A percentile compares a stretch with the other conserved stretches of the same genome.
Evolutionary conservation across 2,113 vertebrate genomes (phyloP).

Genomic region (Probosciger aterrimus): DNA sequence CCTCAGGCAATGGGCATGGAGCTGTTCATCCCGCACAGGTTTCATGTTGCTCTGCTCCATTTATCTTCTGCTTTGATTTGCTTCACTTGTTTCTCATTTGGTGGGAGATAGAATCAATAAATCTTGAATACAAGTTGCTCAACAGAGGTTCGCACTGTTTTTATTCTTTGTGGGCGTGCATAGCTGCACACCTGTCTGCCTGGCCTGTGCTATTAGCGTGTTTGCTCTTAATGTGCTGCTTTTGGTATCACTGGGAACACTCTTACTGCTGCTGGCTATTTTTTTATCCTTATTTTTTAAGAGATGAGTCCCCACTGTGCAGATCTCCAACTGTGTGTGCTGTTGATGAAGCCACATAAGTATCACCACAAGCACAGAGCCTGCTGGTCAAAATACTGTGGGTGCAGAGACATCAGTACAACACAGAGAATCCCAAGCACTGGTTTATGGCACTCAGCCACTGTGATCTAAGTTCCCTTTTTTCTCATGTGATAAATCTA

Average conservation of each 20-base stretch:
- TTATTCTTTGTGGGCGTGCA: background rate
- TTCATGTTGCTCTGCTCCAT: conserved; percentile 19
- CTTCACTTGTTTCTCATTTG: conserved; percentile 40
- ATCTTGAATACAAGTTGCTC: background rate
- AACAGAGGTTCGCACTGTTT: background rate
- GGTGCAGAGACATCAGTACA: background rate
- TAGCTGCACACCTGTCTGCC: background rate
- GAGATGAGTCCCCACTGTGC: background rate
- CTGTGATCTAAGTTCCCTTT: background rate
- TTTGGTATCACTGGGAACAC: background rate
- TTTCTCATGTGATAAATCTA: background rate
- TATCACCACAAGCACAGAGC: background rate
- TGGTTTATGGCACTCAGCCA: background rate
- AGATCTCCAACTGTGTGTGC: background rate
- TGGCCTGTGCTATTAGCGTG: background rate
- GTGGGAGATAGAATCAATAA: conserved; percentile 31
- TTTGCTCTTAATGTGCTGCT: background rate
- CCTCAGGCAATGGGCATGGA: background rate
- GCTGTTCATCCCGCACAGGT: background rate
- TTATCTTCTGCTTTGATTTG: conserved; percentile 39
- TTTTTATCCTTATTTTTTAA: background rate
- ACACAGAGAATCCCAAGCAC: background rate
- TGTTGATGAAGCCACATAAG: background rate
- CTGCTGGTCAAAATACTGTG: background rate
- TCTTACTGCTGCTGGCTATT: background rate